phyloP scores from a whole-genome alignment of 1,140 invertebrate species.

The Bombus balteatus region DNA sequence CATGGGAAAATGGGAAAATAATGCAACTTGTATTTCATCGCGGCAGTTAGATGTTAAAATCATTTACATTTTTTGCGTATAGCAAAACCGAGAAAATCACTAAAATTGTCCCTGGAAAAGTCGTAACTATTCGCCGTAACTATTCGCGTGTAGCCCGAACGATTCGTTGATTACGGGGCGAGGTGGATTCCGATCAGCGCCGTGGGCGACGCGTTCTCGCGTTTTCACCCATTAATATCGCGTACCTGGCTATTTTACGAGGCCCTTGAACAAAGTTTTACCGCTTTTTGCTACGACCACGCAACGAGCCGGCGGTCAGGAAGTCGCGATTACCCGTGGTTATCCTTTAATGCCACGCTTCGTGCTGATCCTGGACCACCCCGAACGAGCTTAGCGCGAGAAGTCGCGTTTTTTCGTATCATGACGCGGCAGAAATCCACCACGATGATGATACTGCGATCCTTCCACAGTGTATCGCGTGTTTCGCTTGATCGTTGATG shows the following conservation, averaged over 20 bases:
- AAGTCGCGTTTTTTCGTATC: background rate
- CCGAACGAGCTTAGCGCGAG: constrained; percentile 30
- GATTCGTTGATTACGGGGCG: too few relatives aligned
- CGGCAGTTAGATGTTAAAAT: too few relatives aligned
- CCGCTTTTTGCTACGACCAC: constrained; percentile 41
- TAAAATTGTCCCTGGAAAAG: too few relatives aligned
- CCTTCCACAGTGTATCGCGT: too few relatives aligned
- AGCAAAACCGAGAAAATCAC: too few relatives aligned
- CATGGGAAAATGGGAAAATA: too few relatives aligned
- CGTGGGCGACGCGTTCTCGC: constrained; percentile 57
- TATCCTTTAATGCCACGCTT: constrained; percentile 48
- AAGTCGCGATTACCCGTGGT: constrained; percentile 57
- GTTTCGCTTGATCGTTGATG: background rate
- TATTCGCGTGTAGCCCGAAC: too few relatives aligned
- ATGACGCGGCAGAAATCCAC: background rate
- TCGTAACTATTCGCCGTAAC: too few relatives aligned
- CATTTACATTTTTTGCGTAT: too few relatives aligned
- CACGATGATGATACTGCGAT: background rate
- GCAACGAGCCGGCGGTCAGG: constrained; percentile 33
- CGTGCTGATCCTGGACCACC: constrained; percentile 50
- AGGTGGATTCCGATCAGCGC: constrained; percentile 16
- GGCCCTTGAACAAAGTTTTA: constrained; percentile 7
- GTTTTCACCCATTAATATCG: constrained; percentile 63
- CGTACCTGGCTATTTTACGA: constrained; percentile 45
- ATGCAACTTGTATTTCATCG: too few relatives aligned